Conservation (phyloP, 1,140 invertebrate genomes). For the Colletes gigas region DNA sequence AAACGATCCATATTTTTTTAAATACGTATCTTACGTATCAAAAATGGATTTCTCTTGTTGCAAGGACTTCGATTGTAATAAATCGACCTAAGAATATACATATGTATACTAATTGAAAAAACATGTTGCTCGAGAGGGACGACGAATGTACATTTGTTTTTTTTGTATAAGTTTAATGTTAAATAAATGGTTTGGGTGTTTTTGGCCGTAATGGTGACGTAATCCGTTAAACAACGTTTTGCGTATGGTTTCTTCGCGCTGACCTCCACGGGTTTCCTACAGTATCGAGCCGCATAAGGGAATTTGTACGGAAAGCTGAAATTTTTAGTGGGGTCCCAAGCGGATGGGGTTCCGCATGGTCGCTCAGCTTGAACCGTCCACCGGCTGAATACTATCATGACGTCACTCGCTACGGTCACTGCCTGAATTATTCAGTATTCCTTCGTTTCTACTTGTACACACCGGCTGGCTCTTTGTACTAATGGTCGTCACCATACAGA, state of each 20-base stretch:
- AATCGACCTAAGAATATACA: no score
- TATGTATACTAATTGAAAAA: no score
- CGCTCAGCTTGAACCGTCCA: slow-evolving; percentile 78
- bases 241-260: slow-evolving; percentile 16
- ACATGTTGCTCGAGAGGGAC: no score
- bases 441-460: slow-evolving; percentile 57
- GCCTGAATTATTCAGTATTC: slow-evolving; percentile 76
- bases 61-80: no score
- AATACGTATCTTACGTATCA: no score
- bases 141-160: no score
- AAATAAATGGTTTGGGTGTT: background rate
- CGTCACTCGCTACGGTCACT: slow-evolving; percentile 79
- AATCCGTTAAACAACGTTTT: slow-evolving; percentile 1
- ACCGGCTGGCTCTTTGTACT: slow-evolving; percentile 39
- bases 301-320: slow-evolving; percentile 63
- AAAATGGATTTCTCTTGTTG: no score
- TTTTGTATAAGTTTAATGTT: no score
- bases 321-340: slow-evolving; percentile 54
- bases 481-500: background rate
- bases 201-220: slow-evolving; percentile 2
- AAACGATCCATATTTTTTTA: no score
- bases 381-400: slow-evolving; percentile 77
- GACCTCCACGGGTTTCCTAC: slow-evolving; percentile 19
- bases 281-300: slow-evolving; percentile 2
- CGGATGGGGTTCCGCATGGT: slow-evolving; percentile 79